Evolutionary conservation across 2,113 vertebrate species (phyloP).

Genomic region (Hippoglossus stenolepis): DNA sequence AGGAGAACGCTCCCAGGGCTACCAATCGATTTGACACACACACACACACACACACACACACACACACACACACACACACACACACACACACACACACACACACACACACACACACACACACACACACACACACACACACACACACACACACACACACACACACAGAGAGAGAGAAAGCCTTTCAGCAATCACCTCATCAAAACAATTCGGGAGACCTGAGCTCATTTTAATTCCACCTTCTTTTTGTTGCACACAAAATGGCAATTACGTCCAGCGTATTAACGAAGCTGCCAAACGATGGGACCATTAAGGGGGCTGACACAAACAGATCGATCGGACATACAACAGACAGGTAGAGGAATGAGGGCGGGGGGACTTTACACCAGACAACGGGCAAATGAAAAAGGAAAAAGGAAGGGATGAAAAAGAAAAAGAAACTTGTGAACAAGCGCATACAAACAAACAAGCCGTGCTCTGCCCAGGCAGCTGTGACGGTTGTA

Average conservation of each 20-base stretch:
- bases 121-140: slow-evolving; percentile 16
- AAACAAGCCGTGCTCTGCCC: slow-evolving; percentile 62
- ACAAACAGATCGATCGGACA: slow-evolving; percentile 80
- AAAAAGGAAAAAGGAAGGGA: slow-evolving; percentile 17
- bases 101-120: slow-evolving; percentile 23
- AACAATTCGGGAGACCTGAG: slow-evolving; percentile 66
- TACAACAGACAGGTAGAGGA: slow-evolving; percentile 58
- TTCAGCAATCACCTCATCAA: slow-evolving; percentile 73
- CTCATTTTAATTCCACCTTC: slow-evolving; percentile 65
- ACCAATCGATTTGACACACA: slow-evolving; percentile 70
- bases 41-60: slow-evolving; percentile 12
- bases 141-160: slow-evolving; percentile 19
- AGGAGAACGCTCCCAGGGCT: slow-evolving; percentile 63
- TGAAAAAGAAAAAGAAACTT: slow-evolving; percentile 6
- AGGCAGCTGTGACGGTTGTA: slow-evolving; percentile 67
- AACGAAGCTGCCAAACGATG: slow-evolving; percentile 68
- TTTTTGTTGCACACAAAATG: slow-evolving; percentile 63
- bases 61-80: slow-evolving; percentile 16
- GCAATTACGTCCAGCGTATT: slow-evolving; percentile 76
- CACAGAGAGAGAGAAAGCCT: slow-evolving; percentile 24
- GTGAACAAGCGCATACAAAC: slow-evolving; percentile 42
- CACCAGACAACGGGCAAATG: neutral
- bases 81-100: neutral
- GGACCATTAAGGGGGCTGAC: slow-evolving; percentile 68
- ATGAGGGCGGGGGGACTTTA: slow-evolving; percentile 60